Conservation (phyloP, 2,888 invertebrate genomes). For the Beris morrisii region DNA sequence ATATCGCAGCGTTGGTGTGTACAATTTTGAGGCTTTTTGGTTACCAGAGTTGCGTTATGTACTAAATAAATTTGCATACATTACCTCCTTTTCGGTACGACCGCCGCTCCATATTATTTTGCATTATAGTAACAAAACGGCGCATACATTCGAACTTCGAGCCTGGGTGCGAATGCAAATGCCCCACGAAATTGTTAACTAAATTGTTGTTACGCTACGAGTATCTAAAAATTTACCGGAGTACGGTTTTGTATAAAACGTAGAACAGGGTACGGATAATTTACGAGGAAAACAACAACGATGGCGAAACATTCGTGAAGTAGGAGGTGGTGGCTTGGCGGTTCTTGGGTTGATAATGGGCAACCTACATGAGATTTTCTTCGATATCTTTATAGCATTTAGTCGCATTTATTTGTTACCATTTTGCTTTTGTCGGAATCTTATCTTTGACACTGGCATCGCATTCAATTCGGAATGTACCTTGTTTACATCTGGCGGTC, state of each 20-base stretch:
- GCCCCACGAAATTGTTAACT: too few relatives aligned
- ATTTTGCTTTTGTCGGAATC: constrained; percentile 49
- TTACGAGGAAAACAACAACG: too few relatives aligned
- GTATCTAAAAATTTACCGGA: too few relatives aligned
- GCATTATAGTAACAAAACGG: constrained; percentile 16
- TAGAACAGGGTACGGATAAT: too few relatives aligned
- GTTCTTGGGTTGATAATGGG: neutral
- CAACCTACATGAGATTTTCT: constrained; percentile 24
- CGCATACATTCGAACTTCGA: constrained; percentile 8
- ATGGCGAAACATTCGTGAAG: too few relatives aligned
- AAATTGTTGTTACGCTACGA: too few relatives aligned
- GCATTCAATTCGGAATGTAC: constrained; percentile 4
- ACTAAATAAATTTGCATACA: constrained; percentile 39
- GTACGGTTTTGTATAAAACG: too few relatives aligned
- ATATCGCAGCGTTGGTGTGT: constrained; percentile 11
- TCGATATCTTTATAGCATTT: constrained; percentile 47
- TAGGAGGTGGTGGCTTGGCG: too few relatives aligned
- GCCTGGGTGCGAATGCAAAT: neutral
- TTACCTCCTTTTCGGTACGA: constrained; percentile 26
- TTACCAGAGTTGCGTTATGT: constrained; percentile 35
- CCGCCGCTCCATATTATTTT: constrained; percentile 24
- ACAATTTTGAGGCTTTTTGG: constrained; percentile 36
- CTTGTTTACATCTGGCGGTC: neutral
- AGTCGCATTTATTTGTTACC: constrained; percentile 57
- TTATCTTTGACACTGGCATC: constrained; percentile 14